Base-by-base conservation (phyloP, 2,113 vertebrate genomes). In the Dromas ardeola region DNA sequence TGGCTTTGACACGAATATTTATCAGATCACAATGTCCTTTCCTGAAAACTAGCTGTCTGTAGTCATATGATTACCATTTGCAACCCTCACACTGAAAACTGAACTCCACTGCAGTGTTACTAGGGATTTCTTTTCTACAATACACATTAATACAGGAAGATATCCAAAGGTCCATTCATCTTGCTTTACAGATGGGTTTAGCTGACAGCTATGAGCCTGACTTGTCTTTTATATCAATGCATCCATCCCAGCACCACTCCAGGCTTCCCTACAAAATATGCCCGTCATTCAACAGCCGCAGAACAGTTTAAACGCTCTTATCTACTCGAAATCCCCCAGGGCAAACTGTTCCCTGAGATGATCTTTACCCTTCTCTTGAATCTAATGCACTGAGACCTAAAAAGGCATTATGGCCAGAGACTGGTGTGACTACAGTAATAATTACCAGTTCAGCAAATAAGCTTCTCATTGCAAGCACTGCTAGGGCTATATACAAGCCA, bases 371-470 rank as follows among this genome's bases (percentile, higher is more conserved):
- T 95, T 87, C 88, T 79, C 90, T 84, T 86, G 36, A 94, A 86
- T 91, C 84, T 86, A 93, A 88, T 58, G 70, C 66, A 66, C 15
- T 10, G 25, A 90, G 81, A 93, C 81, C 84, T 66, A 82, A 53
- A 81, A 85, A 45, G 49, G 49, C 32, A 80, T 93, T 82, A 85
- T 45, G 58, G 55, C 53, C 78, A 95, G 86, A 69, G 50, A 55
- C 77, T 65, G 42, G 77, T 82, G 91, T 80, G 86, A 91, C 66
- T 93, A 55, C 84, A 9, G 78, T 29, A 94, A 90, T 92, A 93
- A 94, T 90, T 91, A 95, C 91, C 66, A 66, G 78, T 91, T 77
- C 89, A 93, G 95, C 96, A 96, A 96, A 95, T 90, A 85, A 95
- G 86, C 70, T 76, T 21, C 86, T 90, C 61, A 0, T 47, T 87